Evolutionary conservation across 2,113 vertebrate species (phyloP), one percentile per base, ranked within the genome.

Genomic region (Hucho hucho): DNA sequence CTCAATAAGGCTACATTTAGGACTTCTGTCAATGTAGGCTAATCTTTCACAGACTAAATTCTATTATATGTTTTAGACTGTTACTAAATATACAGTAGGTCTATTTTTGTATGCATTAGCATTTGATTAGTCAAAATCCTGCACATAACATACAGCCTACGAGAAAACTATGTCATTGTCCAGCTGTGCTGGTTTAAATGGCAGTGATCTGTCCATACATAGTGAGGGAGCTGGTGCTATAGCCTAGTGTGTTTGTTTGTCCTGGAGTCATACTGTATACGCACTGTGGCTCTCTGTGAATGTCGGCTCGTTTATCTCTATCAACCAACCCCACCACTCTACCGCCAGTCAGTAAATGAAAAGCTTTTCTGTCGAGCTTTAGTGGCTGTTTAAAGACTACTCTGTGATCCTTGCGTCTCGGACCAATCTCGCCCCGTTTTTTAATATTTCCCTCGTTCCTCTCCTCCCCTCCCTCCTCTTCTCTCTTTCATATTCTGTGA

Each of bases 271-370:
- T 74, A 75, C 69, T 7, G 20, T 22, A 61, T 61, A 61, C 7
- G 75, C 78, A 79, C 69, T 43, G 37, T 43, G 9, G 37, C 37
- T 43, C 37, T 43, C 37, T 43, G 0, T 70, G 75, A 79, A 28
- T 85, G 79, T 85, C 78, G 84, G 72, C 75, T 80, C 79, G 75
- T 79, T 82, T 69, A 76, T 87, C 76, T 81, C 20, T 28, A 84
- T 80, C 79, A 83, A 53, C 59, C 59, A 67, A 43, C 37, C 9
- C 37, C 37, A 43, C 37, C 37, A 63, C 70, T 32, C 20, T 22
- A 75, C 26, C 76, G 61, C 75, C 69, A 68, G 53, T 73, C 70
- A 70, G 53, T 73, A 84, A 75, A 82, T 82, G 79, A 87, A 81
- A 80, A 80, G 70, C 83, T 24, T 76, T 63, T 37, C 74, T 56